A percentile compares a stretch with the other conserved stretches of the same genome.
These are phyloP conservation scores for Athalia rosae DNA, from an alignment of 2,888 invertebrate genomes.

Conservation along the genomic window DNA sequence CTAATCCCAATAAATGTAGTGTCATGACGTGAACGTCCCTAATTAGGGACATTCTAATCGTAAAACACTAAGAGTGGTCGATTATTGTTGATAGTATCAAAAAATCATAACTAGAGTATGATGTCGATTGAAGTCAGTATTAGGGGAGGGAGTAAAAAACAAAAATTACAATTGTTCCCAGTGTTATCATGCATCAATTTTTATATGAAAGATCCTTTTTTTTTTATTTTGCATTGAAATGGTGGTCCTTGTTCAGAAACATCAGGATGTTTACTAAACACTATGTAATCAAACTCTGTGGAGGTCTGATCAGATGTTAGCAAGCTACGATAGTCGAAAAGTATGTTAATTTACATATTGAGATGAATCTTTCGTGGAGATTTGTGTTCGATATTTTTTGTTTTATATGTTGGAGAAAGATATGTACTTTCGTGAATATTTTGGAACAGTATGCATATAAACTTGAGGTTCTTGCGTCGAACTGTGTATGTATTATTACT, in stretches of 20 bases:
- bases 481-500: not conserved
- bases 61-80: conserved; percentile 24
- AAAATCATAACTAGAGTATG: not conserved
- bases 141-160: conserved; percentile 5
- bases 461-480: not conserved
- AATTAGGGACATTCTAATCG: conserved; percentile 11
- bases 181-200: not conserved
- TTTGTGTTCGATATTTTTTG: not conserved
- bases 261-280: not conserved
- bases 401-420: not conserved
- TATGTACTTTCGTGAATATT: conserved; percentile 31
- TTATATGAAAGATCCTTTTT: not conserved
- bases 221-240: not conserved
- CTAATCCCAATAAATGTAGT: conserved; percentile 1
- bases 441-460: conserved; percentile 6
- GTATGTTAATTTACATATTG: too few species aligned
- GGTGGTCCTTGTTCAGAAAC: not conserved
- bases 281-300: not conserved
- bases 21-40: not conserved
- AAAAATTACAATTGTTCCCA: not conserved
- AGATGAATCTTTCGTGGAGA: not conserved
- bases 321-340: not conserved
- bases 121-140: conserved; percentile 11
- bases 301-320: not conserved
- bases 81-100: not conserved